Evolutionary conservation across 2,888 invertebrate genomes (phyloP), one percentile per base, ranked within the genome.

Genomic region (Baronia brevicornis): DNA sequence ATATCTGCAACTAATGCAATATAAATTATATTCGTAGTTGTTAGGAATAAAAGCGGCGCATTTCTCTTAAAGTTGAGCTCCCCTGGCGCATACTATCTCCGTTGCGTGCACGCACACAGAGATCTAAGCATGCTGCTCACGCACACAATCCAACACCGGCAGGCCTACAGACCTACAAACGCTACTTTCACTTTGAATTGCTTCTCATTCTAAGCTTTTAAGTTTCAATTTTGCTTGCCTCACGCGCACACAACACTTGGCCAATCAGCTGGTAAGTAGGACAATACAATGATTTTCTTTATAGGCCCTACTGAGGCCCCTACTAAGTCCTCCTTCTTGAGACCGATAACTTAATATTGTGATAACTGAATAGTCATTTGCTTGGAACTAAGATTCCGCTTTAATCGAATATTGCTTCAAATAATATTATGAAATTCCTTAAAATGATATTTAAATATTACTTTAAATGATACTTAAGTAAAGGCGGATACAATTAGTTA

Each of bases 161-260:
- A 77, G 75, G 78, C 82, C 82, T 79, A 80, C 67, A 82, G 82
- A 82, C 82, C 82, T 78, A 82, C 75, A 72, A 78, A 73, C 63
- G 39, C 38, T 54, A 61, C 71, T 70, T 73, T 72, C 73, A 61
- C 58, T 15, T 44, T 47, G 47, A 44, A 39, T 36, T 39, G 38
- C 38, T 41, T 57, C 30, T 52, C 66, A 53, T 41, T 11, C 6
- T 33, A 35, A 26, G 15, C 19, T 17, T 11, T 23, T 46, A 36
- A 31, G 20, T 33, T 36, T 23, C 22, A 54, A 50, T 51, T 54
- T 65, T 18, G 48, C 36, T 43, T 51, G 43, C 29, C 7, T 17
- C 5, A 24, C 7, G 10, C 7, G 39, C 11, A 34, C 38, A 24
- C 31, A 43, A 45, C 35, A 39, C 42, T 54, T 63, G 55, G 62